phyloP scores from a whole-genome alignment of 2,888 invertebrate species.

The Spatulosminthurus flaviceps region DNA sequence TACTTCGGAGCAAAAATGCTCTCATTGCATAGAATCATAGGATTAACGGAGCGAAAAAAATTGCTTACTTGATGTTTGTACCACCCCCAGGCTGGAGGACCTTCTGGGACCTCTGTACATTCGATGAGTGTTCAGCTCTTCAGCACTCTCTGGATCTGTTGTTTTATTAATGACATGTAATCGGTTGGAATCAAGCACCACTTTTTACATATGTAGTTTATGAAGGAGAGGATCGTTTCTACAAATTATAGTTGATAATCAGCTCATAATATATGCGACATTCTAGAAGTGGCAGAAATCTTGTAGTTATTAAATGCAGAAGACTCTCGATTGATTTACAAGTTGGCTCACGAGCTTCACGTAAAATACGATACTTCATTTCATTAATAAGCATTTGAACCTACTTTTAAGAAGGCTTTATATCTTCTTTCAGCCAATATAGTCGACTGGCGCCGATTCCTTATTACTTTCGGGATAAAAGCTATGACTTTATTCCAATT shows the following conservation, averaged over 20 bases:
- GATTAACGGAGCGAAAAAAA: too few relatives aligned
- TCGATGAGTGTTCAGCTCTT: background rate
- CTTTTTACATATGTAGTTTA: too few relatives aligned
- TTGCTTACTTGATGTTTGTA: too few relatives aligned
- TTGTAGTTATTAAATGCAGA: background rate
- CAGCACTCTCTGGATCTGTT: too few relatives aligned
- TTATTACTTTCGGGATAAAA: background rate
- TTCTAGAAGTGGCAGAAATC: background rate
- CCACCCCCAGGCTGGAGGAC: too few relatives aligned
- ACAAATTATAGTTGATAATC: background rate
- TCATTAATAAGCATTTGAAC: background rate
- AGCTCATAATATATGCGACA: background rate
- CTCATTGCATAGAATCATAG: too few relatives aligned
- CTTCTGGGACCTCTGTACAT: too few relatives aligned
- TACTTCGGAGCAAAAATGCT: too few relatives aligned
- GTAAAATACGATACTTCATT: background rate
- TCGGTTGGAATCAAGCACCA: background rate
- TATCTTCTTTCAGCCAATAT: background rate
- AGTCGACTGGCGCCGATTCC: constrained; percentile 8
- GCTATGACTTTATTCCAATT: background rate
- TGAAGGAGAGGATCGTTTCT: background rate
- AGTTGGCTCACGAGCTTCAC: background rate
- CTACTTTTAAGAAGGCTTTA: background rate
- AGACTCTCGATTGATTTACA: constrained; percentile 8
- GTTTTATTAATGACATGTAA: background rate